Base-by-base conservation (phyloP, 1,140 invertebrate genomes). In the Meloidogyne floridensis region DNA sequence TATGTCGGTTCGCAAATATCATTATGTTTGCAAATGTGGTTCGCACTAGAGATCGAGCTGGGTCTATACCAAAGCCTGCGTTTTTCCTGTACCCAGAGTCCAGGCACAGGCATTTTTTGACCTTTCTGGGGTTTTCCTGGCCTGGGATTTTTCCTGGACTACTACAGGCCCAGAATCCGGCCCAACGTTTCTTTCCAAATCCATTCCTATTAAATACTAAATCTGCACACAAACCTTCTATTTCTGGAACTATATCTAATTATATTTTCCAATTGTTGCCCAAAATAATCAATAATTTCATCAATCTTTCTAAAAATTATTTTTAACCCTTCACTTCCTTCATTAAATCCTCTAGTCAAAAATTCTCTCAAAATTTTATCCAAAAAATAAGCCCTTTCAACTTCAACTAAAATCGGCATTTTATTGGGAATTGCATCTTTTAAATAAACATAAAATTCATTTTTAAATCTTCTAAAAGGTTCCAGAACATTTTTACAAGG, bases 391-490 rank as follows among this genome's bases (percentile, higher is more conserved):
- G 7, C 7, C n/a, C n/a, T 65, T n/a, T 65, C 7, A n/a, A 65
- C n/a, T n/a, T 65, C 59, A n/a, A 65, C 15, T 6, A 7, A n/a
- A n/a, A 65, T 65, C 7, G 15, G 15, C 59, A 65, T 65, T 65
- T n/a, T 15, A 65, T 65, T 65, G 4, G 59, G 59, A n/a, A 65
- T 65, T 65, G 59, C n/a, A 65, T 65, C 59, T n/a, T 65, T 8
- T 65, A 65, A 65, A 65, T 65, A 65, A n/a, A 65, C n/a, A 65
- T 65, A n/a, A 65, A 65, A 65, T 65, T 65, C 59, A n/a, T 65
- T 18, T 65, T n/a, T 65, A 65, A 65, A 65, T 5, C 18, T 65
- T 65, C 59, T 65, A 7, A 65, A 18, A n/a, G n/a, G n/a, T n/a
- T 65, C n/a, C n/a, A 65, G n/a, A 65, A n/a, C 59, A n/a, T n/a